phyloP scores from a whole-genome alignment of 1,140 invertebrate genomes.

The Drosophila insularis region DNA sequence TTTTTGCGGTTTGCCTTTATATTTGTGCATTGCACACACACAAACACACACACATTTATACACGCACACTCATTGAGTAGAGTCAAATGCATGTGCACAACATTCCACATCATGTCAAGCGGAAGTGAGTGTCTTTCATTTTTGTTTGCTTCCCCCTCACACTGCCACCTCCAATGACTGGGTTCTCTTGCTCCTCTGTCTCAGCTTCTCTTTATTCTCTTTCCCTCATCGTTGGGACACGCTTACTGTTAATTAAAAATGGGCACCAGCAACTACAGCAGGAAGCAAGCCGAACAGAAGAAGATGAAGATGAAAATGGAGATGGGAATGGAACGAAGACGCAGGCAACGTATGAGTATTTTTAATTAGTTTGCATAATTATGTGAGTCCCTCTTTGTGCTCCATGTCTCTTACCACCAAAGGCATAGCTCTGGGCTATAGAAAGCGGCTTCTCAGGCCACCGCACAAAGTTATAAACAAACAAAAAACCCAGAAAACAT shows the following conservation, averaged over 20 bases:
- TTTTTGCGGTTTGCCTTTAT: constrained; percentile 75
- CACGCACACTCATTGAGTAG: constrained; percentile 50
- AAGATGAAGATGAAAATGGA: constrained; percentile 5
- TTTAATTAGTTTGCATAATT: constrained; percentile 81
- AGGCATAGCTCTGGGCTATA: constrained; percentile 19
- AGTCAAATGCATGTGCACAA: constrained; percentile 73
- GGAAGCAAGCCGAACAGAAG: constrained; percentile 36
- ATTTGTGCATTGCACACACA: constrained; percentile 63
- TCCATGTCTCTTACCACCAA: background rate
- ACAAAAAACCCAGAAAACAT: constrained; percentile 12
- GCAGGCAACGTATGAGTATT: constrained; percentile 77
- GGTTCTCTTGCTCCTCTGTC: background rate
- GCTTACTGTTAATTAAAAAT: constrained; percentile 81
- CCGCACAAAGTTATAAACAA: constrained; percentile 55
- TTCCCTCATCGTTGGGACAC: constrained; percentile 49
- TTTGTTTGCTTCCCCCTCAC: constrained; percentile 64
- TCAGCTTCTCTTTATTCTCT: constrained; percentile 28
- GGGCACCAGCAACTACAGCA: constrained; percentile 51
- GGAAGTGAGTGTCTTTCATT: constrained; percentile 80
- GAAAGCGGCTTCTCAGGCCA: constrained; percentile 39
- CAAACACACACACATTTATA: constrained; percentile 25
- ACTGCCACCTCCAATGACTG: too few relatives aligned
- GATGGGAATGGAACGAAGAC: constrained; percentile 29
- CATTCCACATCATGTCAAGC: constrained; percentile 76
- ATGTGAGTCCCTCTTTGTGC: constrained; percentile 53